phyloP scores from a whole-genome alignment of 1,140 invertebrate genomes.

The Euwallacea similis region DNA sequence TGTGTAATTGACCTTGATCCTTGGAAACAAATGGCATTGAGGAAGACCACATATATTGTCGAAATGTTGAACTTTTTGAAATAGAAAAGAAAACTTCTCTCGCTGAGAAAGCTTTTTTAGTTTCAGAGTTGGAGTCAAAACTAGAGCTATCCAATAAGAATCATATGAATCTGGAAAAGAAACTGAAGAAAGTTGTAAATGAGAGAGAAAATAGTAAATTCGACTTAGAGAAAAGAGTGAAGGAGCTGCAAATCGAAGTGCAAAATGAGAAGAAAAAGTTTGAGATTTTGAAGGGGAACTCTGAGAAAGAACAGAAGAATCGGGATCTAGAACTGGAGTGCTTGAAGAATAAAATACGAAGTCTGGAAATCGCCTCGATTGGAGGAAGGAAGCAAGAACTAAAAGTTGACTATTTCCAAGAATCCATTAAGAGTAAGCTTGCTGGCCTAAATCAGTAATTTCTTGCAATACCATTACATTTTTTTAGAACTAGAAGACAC shows the following conservation, averaged over 20 bases:
- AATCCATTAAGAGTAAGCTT: conserved; percentile 65
- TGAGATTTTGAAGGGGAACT: conserved; percentile 63
- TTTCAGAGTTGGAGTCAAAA: conserved; percentile 60
- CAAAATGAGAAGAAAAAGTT: conserved; percentile 67
- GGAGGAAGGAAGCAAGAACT: conserved; percentile 64
- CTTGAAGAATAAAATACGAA: conserved; percentile 66
- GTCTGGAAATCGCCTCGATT: conserved; percentile 63
- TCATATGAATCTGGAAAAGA: conserved; percentile 59
- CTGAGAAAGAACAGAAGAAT: conserved; percentile 65
- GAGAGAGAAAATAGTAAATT: conserved; percentile 59
- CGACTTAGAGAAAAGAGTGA: conserved; percentile 63
- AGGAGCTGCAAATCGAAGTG: conserved; percentile 65
- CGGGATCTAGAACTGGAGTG: conserved; percentile 67
- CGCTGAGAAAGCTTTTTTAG: conserved; percentile 55
- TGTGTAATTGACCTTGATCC: no score
- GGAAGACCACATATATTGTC: no score
- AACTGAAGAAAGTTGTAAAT: conserved; percentile 59
- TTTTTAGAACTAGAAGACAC: conserved; percentile 68
- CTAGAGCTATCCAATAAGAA: conserved; percentile 66
- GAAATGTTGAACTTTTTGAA: no score
- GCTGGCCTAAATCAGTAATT: conserved; percentile 29
- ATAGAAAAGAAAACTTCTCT: no score
- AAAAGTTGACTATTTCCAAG: conserved; percentile 66
- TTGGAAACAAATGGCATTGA: no score
- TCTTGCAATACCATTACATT: conserved; percentile 18